Conservation (phyloP, 37 sponge, comb jelly and placozoan species). For the Aphrocallistes beatrix region DNA sequence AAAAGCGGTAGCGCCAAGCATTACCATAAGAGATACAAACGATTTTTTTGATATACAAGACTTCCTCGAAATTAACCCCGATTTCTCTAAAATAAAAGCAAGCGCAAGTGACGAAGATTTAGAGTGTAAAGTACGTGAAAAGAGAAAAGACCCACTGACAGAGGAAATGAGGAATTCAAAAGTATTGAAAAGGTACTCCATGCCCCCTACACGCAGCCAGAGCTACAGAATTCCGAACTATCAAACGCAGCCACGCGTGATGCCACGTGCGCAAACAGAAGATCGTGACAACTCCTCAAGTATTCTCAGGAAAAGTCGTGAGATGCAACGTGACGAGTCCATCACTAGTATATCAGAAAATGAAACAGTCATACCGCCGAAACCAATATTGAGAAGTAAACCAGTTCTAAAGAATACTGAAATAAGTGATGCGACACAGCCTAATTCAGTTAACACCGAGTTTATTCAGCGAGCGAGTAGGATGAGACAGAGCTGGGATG, state of each 20-base stretch:
- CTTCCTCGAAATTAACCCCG: background rate
- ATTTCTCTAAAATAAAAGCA: background rate
- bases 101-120: background rate
- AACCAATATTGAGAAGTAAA: background rate
- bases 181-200: background rate
- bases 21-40: background rate
- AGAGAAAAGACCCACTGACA: no score
- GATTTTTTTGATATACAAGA: background rate
- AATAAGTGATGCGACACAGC: background rate
- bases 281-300: background rate
- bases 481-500: background rate
- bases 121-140: background rate
- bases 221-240: no score
- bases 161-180: no score
- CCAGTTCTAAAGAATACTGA: background rate
- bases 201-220: background rate
- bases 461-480: background rate
- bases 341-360: background rate
- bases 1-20: background rate
- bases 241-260: no score
- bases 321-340: background rate
- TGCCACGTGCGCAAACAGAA: background rate
- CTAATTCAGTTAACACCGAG: no score
- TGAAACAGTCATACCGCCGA: background rate
- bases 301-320: background rate